Evolutionary conservation across 1,140 invertebrate genomes (phyloP).

Genomic region (Heterodera schachtii): DNA sequence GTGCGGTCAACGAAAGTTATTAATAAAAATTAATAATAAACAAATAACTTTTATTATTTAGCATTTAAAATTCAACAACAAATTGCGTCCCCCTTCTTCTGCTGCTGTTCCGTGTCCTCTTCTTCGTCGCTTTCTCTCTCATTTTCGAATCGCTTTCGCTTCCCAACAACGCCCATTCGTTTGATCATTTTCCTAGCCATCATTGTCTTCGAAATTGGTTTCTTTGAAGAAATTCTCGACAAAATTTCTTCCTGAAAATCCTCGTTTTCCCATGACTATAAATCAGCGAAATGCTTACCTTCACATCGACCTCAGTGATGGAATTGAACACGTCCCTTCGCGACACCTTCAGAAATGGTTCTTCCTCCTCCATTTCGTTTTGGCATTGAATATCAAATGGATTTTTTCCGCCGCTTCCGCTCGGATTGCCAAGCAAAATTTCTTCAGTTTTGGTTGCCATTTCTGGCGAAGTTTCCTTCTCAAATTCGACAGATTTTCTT

Average conservation of each 20-base stretch:
- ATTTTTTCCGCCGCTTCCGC: neutral
- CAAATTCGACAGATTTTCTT: conserved; percentile 31
- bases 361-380: conserved; percentile 40
- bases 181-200: conserved; percentile 54
- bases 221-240: conserved; percentile 39
- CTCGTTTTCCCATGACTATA: conserved; percentile 3
- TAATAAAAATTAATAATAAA: no score
- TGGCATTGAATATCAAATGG: conserved; percentile 29
- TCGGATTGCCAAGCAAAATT: neutral
- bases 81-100: conserved; percentile 1
- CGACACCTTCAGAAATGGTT: conserved; percentile 52
- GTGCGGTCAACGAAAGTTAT: no score
- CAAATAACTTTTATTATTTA: no score
- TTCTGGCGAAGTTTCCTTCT: neutral
- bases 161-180: conserved; percentile 43
- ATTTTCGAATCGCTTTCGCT: conserved; percentile 53
- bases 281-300: neutral
- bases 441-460: neutral
- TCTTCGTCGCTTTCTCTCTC: conserved; percentile 31
- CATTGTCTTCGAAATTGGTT: conserved; percentile 47
- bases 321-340: conserved; percentile 53
- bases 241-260: conserved; percentile 42
- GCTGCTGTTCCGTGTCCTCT: conserved; percentile 1
- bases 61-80: neutral
- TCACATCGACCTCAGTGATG: conserved; percentile 10